A percentile compares a stretch with the other conserved stretches of the same genome.
phyloP scores from a whole-genome alignment of 1,140 invertebrate genomes.

The Drosophila navojoa region DNA sequence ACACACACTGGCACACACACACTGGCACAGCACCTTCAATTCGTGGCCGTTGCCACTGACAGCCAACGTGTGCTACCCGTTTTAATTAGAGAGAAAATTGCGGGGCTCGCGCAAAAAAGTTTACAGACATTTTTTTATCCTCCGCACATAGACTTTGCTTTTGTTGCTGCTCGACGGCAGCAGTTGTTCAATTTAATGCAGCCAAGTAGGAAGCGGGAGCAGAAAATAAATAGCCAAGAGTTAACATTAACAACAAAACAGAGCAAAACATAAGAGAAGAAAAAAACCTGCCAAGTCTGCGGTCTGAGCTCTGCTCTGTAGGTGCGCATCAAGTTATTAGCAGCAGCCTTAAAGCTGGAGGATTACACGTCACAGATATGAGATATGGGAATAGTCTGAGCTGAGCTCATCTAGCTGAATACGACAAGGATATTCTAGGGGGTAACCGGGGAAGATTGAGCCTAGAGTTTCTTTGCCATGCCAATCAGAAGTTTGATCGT shows the following conservation, averaged over 20 bases:
- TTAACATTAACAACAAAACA: background rate
- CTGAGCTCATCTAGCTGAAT: too few species aligned
- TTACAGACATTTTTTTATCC: conserved; percentile 48
- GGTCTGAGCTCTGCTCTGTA: background rate
- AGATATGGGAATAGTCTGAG: too few species aligned
- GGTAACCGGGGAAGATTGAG: too few species aligned
- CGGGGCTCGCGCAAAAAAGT: conserved; percentile 54
- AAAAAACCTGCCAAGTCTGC: conserved; percentile 8
- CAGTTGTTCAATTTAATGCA: conserved; percentile 65
- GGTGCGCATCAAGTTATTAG: conserved; percentile 7
- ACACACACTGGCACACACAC: background rate
- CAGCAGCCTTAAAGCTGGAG: background rate
- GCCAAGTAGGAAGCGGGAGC: background rate
- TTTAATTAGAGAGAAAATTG: conserved; percentile 54
- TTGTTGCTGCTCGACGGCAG: conserved; percentile 29
- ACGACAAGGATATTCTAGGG: too few species aligned
- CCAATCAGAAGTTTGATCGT: too few species aligned
- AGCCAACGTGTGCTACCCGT: conserved; percentile 44
- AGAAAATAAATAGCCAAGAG: background rate
- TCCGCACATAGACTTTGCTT: conserved; percentile 25
- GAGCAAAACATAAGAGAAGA: background rate
- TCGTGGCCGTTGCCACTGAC: conserved; percentile 18
- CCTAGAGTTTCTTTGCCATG: too few species aligned
- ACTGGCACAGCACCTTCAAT: background rate
- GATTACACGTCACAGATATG: too few species aligned